Conservation (phyloP, 2,888 invertebrate genomes). For the Drosophila monieri region DNA sequence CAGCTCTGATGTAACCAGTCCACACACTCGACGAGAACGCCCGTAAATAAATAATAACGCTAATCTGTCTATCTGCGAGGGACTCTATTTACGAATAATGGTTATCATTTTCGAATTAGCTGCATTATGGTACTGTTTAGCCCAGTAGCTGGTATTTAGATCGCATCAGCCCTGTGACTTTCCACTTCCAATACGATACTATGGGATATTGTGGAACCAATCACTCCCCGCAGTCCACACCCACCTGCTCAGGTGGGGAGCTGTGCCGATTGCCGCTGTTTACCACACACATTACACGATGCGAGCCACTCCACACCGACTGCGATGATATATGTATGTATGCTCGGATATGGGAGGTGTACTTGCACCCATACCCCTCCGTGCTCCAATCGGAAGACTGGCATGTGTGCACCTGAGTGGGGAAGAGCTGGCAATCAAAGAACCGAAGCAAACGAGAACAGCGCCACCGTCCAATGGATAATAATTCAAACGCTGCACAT, state of each 20-base stretch:
- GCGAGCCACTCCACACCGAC: conserved; percentile 59
- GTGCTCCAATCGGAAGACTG: too few relatives aligned
- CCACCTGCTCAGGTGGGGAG: conserved; percentile 23
- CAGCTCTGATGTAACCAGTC: conserved; percentile 20
- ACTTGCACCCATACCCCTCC: not conserved
- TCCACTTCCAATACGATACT: too few relatives aligned
- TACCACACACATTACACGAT: conserved; percentile 70
- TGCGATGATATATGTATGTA: conserved; percentile 45
- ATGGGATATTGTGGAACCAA: too few relatives aligned
- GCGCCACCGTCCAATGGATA: conserved; percentile 48
- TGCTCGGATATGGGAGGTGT: conserved; percentile 33
- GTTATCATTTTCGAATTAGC: not conserved
- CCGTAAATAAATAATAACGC: not conserved
- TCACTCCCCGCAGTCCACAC: conserved; percentile 7
- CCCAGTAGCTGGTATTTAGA: not conserved
- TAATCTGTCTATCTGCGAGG: too few relatives aligned
- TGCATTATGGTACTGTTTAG: not conserved
- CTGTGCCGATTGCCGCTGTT: conserved; percentile 58
- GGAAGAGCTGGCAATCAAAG: conserved; percentile 65
- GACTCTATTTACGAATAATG: not conserved
- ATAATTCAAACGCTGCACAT: conserved; percentile 75
- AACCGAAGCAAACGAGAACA: conserved; percentile 53
- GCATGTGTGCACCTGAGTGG: conserved; percentile 32
- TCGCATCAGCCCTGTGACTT: too few relatives aligned
- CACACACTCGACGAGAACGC: not conserved